Conservation (phyloP, 2,113 vertebrate species). For the Trinectes maculatus region DNA sequence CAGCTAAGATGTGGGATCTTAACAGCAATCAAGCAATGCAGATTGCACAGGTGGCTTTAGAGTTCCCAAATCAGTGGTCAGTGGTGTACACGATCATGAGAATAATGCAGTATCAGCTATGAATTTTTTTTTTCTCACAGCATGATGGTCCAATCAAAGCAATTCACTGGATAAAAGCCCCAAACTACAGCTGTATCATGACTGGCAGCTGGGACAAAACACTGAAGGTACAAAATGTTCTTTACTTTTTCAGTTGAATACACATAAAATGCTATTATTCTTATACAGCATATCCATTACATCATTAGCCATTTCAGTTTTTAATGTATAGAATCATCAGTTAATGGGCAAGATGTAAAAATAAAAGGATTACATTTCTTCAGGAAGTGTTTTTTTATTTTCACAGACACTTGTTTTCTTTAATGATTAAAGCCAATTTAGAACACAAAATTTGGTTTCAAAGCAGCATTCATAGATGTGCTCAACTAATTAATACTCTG, state of each 20-base stretch:
- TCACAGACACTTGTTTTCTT: not conserved
- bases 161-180: constrained; percentile 98
- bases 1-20: constrained; percentile 99
- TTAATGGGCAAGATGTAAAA: not conserved
- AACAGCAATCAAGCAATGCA: constrained; percentile 99
- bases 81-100: not conserved
- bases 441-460: not conserved
- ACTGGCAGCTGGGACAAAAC: constrained; percentile 99
- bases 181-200: constrained; percentile 98
- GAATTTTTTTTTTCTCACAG: constrained; percentile 71
- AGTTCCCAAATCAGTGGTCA: not conserved
- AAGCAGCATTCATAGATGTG: not conserved
- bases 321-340: not conserved
- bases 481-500: not conserved
- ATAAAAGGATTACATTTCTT: too few species aligned
- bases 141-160: constrained; percentile 97
- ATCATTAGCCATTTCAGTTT: not conserved
- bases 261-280: not conserved
- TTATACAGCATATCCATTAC: not conserved
- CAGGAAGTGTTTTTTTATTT: not conserved
- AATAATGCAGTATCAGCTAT: constrained; percentile 2
- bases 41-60: constrained; percentile 90
- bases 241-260: not conserved
- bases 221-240: constrained; percentile 85
- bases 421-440: not conserved